Evolutionary conservation across 2,888 invertebrate genomes (phyloP).

Genomic region (Scaeva pyrastri): DNA sequence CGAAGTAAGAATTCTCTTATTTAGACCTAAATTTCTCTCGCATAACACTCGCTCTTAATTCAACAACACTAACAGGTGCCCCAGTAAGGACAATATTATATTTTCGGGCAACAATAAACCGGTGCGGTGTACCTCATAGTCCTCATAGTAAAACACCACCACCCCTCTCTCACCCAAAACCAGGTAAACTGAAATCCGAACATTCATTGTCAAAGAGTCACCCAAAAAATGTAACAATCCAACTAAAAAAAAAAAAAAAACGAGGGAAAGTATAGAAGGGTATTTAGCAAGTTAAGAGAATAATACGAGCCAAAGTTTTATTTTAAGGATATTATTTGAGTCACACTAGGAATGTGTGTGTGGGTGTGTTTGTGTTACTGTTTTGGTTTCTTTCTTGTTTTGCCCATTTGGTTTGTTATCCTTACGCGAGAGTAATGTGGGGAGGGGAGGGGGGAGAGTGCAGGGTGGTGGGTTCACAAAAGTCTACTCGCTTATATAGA

Average conservation of each 20-base stretch:
- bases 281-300: slow-evolving; percentile 4
- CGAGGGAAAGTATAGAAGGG: not conserved
- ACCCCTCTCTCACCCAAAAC: not conserved
- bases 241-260: not conserved
- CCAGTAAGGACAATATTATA: slow-evolving; percentile 13
- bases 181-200: slow-evolving; percentile 27
- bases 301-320: slow-evolving; percentile 5
- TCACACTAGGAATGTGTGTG: not conserved
- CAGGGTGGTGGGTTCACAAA: slow-evolving; percentile 49
- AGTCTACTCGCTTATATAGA: not conserved
- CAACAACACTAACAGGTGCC: slow-evolving; percentile 63
- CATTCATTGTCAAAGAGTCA: slow-evolving; percentile 18
- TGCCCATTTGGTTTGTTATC: slow-evolving; percentile 65
- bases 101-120: slow-evolving; percentile 24
- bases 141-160: not conserved
- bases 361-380: not conserved
- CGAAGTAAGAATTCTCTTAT: slow-evolving; percentile 2
- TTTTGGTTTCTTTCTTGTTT: slow-evolving; percentile 31
- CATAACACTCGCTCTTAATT: slow-evolving; percentile 22
- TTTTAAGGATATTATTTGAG: slow-evolving; percentile 23
- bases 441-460: no score
- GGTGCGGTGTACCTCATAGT: not conserved
- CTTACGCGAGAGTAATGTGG: slow-evolving; percentile 60
- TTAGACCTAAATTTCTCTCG: slow-evolving; percentile 47
- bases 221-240: not conserved